Percentiles rank a stretch among this genome's conserved stretches.
These are phyloP conservation scores for Drosophila lowei DNA, from an alignment of 1,140 invertebrate species.

Conservation along the genomic window DNA sequence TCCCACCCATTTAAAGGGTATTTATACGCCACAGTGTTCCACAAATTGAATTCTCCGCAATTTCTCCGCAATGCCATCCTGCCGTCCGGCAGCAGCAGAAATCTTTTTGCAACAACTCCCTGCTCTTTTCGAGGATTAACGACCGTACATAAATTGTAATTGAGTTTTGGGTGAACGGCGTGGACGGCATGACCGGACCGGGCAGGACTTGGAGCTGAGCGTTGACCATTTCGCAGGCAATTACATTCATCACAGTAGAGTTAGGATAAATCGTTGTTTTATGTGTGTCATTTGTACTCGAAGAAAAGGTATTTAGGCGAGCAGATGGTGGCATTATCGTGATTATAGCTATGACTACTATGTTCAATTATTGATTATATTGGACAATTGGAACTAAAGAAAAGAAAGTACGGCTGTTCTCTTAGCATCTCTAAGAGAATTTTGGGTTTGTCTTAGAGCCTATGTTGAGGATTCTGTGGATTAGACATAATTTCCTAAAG, in stretches of 20 bases:
- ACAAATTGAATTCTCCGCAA: slow-evolving; percentile 56
- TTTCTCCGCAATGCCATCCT: slow-evolving; percentile 22
- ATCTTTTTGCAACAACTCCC: too few species aligned
- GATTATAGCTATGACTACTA: too few species aligned
- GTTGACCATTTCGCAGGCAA: slow-evolving; percentile 11
- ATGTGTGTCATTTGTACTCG: slow-evolving; percentile 19
- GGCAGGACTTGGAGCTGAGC: too few species aligned
- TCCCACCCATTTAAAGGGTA: slow-evolving; percentile 58
- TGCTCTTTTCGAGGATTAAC: not conserved
- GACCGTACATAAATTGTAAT: slow-evolving; percentile 32
- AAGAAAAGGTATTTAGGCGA: slow-evolving; percentile 7
- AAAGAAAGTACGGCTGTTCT: too few species aligned
- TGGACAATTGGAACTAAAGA: too few species aligned
- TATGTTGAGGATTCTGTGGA: too few species aligned
- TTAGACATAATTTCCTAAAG: too few species aligned
- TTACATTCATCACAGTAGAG: slow-evolving; percentile 13
- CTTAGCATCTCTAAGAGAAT: too few species aligned
- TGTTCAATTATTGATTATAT: too few species aligned
- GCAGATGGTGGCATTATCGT: not conserved
- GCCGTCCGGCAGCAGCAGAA: too few species aligned
- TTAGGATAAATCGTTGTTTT: slow-evolving; percentile 29
- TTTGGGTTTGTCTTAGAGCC: too few species aligned
- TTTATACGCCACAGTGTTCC: slow-evolving; percentile 49
- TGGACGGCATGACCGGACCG: too few species aligned
- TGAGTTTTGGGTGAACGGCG: slow-evolving; percentile 4